Evolutionary conservation across 2,888 invertebrate genomes (phyloP).

Genomic region (Melanchra persicariae): DNA sequence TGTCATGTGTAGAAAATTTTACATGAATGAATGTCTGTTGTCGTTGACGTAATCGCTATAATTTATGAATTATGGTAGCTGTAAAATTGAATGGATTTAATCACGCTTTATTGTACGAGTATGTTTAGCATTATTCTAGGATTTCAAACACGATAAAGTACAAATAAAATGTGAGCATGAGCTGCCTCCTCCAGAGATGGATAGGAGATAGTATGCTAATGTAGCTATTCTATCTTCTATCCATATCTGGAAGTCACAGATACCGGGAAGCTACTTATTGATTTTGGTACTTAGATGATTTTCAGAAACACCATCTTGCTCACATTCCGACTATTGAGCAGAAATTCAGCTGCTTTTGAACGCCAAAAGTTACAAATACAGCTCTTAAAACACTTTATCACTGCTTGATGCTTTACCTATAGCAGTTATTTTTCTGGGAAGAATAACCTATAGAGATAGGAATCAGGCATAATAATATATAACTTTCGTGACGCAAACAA

Average conservation of each 20-base stretch:
- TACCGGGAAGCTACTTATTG: neutral
- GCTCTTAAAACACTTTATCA: no score
- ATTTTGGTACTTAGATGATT: neutral
- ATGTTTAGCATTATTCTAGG: neutral
- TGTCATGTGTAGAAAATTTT: conserved; percentile 4
- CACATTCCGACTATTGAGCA: neutral
- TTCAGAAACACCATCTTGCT: conserved; percentile 3
- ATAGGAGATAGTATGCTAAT: no score
- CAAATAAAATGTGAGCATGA: no score
- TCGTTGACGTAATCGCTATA: conserved; percentile 34
- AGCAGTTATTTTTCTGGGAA: neutral
- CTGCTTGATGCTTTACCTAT: neutral
- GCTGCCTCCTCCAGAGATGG: no score
- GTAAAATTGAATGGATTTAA: conserved; percentile 18
- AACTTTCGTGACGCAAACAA: neutral
- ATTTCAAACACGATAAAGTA: no score
- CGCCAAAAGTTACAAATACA: neutral
- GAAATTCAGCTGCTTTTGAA: neutral
- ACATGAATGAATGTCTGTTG: conserved; percentile 35
- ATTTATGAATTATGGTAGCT: conserved; percentile 24
- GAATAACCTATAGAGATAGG: neutral
- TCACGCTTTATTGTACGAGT: neutral
- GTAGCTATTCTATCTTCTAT: neutral
- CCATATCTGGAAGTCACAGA: neutral
- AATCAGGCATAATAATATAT: neutral